Base-by-base conservation (phyloP, 64 coral and sea anemone genomes). In the Pachyseris speciosa region DNA sequence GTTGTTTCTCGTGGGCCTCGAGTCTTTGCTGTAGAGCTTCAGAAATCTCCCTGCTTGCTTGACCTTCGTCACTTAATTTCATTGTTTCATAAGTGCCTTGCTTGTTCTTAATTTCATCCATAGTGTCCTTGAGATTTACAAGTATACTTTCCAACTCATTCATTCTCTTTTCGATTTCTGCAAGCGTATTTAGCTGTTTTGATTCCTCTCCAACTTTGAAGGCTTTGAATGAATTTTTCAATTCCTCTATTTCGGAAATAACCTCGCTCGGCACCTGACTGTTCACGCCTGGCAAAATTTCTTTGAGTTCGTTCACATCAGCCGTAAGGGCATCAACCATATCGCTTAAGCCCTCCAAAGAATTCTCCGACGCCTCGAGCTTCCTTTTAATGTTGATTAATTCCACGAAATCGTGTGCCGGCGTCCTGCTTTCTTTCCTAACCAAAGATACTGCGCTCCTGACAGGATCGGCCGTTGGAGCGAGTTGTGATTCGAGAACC, bases 381-480 rank as follows among this genome's bases (percentile, higher is more conserved):
- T 86, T 96, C 12, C 87, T 78, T 31, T 86, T 91, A 22, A 96
- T 83, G 72, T 71, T 80, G 28, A 96, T 75, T 34, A 96, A 47
- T 34, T 93, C 90, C 70, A 89, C 64, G 27, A 96, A 89, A 49
- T 96, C 95, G 10, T 93, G 91, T 5, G 95, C 95, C 3, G 95
- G 95, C 22, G 95, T 96, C 47, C 74, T 96, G 53, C 90, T 93
- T 4, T 92, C 91, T 25, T 91, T 93, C 17, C 89, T 86, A 2
- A 92, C 58, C 36, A 96, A 76, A 36, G 89, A 90, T 9, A 91
- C 91, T 26, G 75, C 92, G 4, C 91, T 84, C 0, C 70, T 67
- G 4, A 85, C 88, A 16, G 71, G 38, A 31, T 72, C 41, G 3
- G 32, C 29, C 22, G 33, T 25, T 25, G 42, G 75, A 34, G 48